Conservation (phyloP, 2,797 vertebrate genomes). For the Lagodon rhomboides region DNA sequence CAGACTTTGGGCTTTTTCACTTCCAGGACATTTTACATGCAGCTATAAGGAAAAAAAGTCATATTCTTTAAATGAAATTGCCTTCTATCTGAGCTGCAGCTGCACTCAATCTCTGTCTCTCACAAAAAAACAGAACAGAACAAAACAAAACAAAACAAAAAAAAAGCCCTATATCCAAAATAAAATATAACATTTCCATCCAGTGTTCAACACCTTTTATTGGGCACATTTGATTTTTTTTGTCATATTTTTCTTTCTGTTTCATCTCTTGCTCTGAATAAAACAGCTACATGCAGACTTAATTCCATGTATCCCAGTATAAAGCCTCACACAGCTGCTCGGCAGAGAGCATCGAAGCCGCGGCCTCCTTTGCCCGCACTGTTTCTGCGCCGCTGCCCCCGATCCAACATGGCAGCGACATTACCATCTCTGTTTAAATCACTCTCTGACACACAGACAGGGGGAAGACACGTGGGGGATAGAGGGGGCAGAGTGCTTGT, state of each 20-base stretch:
- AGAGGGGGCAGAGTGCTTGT: constrained; percentile 59
- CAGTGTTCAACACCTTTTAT: constrained; percentile 39
- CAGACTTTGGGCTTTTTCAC: too few relatives aligned
- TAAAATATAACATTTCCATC: constrained; percentile 47
- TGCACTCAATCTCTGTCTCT: neutral
- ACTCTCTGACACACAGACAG: constrained; percentile 77
- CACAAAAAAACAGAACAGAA: too few relatives aligned
- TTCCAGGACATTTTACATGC: too few relatives aligned
- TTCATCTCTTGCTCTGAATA: constrained; percentile 13
- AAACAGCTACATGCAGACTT: constrained; percentile 76
- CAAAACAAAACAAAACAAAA: too few relatives aligned
- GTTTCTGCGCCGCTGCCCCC: constrained; percentile 80
- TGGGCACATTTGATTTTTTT: constrained; percentile 70
- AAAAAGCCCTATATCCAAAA: neutral
- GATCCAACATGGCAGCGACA: constrained; percentile 84
- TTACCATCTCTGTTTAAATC: constrained; percentile 83
- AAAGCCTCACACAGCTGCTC: constrained; percentile 67
- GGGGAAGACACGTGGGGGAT: constrained; percentile 41
- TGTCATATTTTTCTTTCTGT: constrained; percentile 44
- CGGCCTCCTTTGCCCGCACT: constrained; percentile 68
- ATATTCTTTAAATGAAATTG: neutral
- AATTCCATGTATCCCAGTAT: constrained; percentile 49
- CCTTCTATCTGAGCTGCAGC: neutral
- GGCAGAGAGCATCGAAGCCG: neutral
- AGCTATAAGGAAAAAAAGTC: neutral